A percentile compares a stretch with the other conserved stretches of the same genome.
Conservation (phyloP, 2,797 vertebrate species). For the Myotis daubentonii region DNA sequence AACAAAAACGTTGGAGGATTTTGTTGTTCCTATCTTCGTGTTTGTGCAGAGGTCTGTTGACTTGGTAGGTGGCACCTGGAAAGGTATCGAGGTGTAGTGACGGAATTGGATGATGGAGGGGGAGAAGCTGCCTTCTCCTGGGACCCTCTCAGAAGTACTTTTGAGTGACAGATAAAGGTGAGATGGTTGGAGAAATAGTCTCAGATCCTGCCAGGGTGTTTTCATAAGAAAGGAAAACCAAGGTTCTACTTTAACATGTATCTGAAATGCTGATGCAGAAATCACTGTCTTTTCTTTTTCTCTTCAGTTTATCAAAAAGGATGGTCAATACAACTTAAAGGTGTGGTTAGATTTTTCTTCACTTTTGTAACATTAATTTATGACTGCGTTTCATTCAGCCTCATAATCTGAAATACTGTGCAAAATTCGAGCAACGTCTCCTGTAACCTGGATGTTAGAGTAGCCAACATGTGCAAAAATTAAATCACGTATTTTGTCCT, state of each 20-base stretch:
- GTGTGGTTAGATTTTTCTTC: conserved; percentile 84
- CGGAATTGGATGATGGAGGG: not conserved
- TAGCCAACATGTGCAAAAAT: conserved; percentile 90
- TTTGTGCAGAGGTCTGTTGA: conserved; percentile 2
- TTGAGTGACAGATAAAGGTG: conserved; percentile 55
- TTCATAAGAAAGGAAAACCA: conserved; percentile 39
- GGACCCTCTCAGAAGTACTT: not conserved
- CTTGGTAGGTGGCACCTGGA: not conserved
- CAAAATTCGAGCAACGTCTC: conserved; percentile 87
- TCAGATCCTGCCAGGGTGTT: conserved; percentile 50
- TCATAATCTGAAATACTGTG: conserved; percentile 84
- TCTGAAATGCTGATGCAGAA: conserved; percentile 38
- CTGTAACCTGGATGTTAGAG: conserved; percentile 91
- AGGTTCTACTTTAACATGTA: conserved; percentile 61
- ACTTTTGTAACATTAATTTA: conserved; percentile 88
- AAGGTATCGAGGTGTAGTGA: not conserved
- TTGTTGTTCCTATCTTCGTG: not conserved
- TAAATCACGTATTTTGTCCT: conserved; percentile 96
- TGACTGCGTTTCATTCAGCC: conserved; percentile 97
- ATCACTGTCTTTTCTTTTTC: not conserved
- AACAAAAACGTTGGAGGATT: not conserved
- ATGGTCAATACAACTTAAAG: conserved; percentile 69
- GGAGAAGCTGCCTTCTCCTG: not conserved
- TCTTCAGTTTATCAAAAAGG: conserved; percentile 63
- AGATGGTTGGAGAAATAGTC: conserved; percentile 63